Base-by-base conservation (phyloP, 2,113 vertebrate genomes). In the Periophthalmus modestus region DNA sequence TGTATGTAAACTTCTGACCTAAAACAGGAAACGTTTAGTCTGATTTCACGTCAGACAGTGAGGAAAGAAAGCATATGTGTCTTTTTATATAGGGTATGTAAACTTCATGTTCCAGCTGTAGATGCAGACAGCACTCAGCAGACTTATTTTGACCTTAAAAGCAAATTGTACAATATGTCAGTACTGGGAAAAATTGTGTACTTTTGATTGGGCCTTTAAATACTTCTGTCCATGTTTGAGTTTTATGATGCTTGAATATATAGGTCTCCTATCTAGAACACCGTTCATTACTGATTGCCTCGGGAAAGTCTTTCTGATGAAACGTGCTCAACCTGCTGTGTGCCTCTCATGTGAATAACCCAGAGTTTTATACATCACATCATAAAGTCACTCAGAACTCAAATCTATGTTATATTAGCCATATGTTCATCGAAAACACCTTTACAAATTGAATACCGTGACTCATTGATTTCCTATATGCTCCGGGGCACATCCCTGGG, bases 381-480 rank as follows among this genome's bases (percentile, higher is more conserved):
- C 19, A 0, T 33, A 5, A 62, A 34, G 59, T 18, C 28, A 62
- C 5, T 34, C 59, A 34, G 19, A 48, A 3, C 24, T 76, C 36
- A 33, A 73, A 73, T 73, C 15, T 19, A 52, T 28, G 7, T 34
- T 69, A 36, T 69, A 61, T 63, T 36, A 47, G 18, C 24, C 34
- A 24, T 36, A 39, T 73, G 33, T 69, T 36, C 47, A 69, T 63
- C 63, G 63, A 10, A 34, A 68, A 39, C 24, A 57, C 5, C 58
- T 66, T 28, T 58, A 61, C 66, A 69, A 21, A 70, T 46, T 48
- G 11, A 16, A 70, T 67, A 65, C 63, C 75, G 59, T 71, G 18
- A 79, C 46, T 58, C 16, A 63, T 67, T 59, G 57, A 59, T 59
- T 28, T 23, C 54, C 77, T 71, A 39, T 79, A 61, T 75, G 48